Evolutionary conservation across 2,888 invertebrate species (phyloP).

Genomic region (Phengaris arion): DNA sequence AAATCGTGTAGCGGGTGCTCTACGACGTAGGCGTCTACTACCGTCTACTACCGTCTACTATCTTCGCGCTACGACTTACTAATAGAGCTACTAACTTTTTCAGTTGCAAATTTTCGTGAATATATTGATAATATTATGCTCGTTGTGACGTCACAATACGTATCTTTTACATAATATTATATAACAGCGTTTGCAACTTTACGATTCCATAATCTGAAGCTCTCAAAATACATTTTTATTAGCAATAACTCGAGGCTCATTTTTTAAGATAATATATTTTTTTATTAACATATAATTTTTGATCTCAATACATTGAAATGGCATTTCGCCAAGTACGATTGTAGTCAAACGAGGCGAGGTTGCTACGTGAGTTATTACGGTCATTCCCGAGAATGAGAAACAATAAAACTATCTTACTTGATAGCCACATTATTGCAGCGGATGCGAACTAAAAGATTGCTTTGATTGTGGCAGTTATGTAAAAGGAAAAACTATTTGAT

Average conservation of each 20-base stretch:
- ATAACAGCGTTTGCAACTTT: too few species aligned
- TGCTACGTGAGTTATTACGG: conserved; percentile 25
- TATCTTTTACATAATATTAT: not conserved
- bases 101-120: too few species aligned
- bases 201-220: not conserved
- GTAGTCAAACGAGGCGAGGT: conserved; percentile 25
- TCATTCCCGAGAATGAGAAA: conserved; percentile 25
- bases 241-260: not conserved
- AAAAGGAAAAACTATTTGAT: conserved; percentile 4
- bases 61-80: too few species aligned
- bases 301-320: conserved; percentile 23
- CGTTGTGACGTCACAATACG: not conserved
- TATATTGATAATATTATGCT: too few species aligned
- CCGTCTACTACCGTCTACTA: too few species aligned
- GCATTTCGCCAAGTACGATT: conserved; percentile 23
- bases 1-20: too few species aligned
- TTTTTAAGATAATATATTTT: not conserved
- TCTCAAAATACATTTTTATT: not conserved
- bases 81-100: too few species aligned
- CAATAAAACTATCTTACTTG: conserved; percentile 24
- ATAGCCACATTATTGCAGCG: conserved; percentile 23
- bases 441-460: not conserved
- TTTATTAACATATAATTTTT: conserved; percentile 7
- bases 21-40: too few species aligned
- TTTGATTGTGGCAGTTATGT: conserved; percentile 22